phyloP scores from a whole-genome alignment of 1,140 invertebrate species.

The Mercenaria mercenaria region DNA sequence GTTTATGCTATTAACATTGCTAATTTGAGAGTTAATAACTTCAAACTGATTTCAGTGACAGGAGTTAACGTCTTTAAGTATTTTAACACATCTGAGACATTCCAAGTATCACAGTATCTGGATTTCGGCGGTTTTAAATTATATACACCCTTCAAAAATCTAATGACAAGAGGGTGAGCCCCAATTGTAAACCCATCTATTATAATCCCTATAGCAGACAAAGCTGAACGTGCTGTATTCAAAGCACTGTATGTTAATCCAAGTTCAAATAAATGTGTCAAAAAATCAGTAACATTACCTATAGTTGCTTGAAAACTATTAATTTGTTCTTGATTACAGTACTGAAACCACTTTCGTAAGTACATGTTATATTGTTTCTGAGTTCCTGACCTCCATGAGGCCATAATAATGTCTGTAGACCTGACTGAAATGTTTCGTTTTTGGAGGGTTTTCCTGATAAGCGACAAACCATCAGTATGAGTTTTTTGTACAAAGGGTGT shows the following conservation, averaged over 20 bases:
- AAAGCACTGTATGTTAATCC: conserved; percentile 51
- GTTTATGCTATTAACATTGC: conserved; percentile 17
- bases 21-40: too few relatives aligned
- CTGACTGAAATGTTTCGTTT: conserved; percentile 35
- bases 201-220: too few relatives aligned
- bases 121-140: conserved; percentile 38
- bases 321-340: conserved; percentile 11
- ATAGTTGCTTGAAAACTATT: too few relatives aligned
- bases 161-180: conserved; percentile 38
- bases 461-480: conserved; percentile 56
- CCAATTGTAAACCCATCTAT: neutral
- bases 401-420: conserved; percentile 51
- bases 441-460: conserved; percentile 50
- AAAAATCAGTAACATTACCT: too few relatives aligned
- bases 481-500: conserved; percentile 13
- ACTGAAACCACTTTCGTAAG: conserved; percentile 53
- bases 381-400: conserved; percentile 51
- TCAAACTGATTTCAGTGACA: neutral
- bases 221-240: too few relatives aligned
- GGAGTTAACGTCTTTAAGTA: conserved; percentile 23
- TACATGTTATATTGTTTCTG: conserved; percentile 41
- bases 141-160: conserved; percentile 62
- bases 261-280: too few relatives aligned
- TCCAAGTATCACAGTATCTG: conserved; percentile 47
- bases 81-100: conserved; percentile 51